A percentile compares a stretch with the other conserved stretches of the same genome.
phyloP scores from a whole-genome alignment of 2,888 invertebrate genomes.

The Capitulum mitella region DNA sequence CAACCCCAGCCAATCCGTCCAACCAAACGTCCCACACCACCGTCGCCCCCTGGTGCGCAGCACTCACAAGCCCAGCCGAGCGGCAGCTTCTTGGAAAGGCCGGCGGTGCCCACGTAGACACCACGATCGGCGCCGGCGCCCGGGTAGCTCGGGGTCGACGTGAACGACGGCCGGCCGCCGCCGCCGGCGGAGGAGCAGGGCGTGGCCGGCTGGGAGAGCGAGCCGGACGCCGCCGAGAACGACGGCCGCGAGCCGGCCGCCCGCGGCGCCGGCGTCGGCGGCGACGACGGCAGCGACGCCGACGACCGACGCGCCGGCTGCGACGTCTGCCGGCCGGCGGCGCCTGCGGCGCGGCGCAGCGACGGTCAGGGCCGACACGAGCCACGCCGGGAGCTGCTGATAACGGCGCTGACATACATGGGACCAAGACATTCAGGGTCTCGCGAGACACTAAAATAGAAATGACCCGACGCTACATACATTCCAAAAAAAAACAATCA shows the following conservation, averaged over 20 bases:
- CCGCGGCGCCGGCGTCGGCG: neutral
- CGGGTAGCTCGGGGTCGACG: neutral
- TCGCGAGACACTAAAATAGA: too few species aligned
- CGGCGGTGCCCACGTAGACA: neutral
- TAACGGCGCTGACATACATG: too few species aligned
- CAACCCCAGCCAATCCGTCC: too few species aligned
- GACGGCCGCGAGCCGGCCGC: neutral
- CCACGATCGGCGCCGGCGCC: neutral
- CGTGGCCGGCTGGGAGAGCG: neutral
- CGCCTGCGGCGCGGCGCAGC: neutral
- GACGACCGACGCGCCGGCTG: too few species aligned
- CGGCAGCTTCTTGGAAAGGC: neutral
- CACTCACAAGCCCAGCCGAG: slow-evolving; percentile 12
- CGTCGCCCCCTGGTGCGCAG: too few species aligned
- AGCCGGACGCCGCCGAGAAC: neutral
- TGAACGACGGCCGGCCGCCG: neutral
- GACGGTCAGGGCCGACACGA: too few species aligned
- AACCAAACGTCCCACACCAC: too few species aligned
- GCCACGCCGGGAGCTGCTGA: too few species aligned
- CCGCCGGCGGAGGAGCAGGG: neutral
- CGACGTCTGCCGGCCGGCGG: neutral
- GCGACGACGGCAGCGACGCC: too few species aligned
- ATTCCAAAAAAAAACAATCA: too few species aligned
- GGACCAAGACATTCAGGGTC: too few species aligned
- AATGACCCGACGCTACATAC: too few species aligned